phyloP scores from a whole-genome alignment of 2,113 vertebrate genomes.

The Pseudopipra pipra region DNA sequence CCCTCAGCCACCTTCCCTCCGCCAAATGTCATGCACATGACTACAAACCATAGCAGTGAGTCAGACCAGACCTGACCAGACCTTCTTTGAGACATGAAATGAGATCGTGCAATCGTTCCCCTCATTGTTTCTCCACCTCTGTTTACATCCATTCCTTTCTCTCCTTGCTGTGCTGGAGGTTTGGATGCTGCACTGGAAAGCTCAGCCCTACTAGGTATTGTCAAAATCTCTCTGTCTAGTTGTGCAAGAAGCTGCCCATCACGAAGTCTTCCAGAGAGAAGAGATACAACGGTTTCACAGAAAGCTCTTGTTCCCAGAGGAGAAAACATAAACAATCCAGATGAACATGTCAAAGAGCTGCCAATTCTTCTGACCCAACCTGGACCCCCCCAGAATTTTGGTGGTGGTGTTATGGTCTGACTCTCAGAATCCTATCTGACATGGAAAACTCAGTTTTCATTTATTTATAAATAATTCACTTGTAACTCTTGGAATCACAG shows the following conservation, averaged over 20 bases:
- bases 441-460: neutral
- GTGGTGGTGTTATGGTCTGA: neutral
- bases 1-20: neutral
- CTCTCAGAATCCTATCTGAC: neutral
- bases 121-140: neutral
- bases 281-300: neutral
- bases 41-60: neutral
- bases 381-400: neutral
- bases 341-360: neutral
- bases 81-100: neutral
- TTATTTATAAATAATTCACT: neutral
- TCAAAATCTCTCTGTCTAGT: neutral
- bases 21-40: accelerated
- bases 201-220: neutral
- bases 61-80: neutral
- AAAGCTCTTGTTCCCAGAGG: neutral
- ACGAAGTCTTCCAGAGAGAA: neutral
- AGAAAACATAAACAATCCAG: neutral
- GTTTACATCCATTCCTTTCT: neutral
- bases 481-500: neutral
- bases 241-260: neutral
- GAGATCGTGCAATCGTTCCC: accelerated
- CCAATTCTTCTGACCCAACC: neutral
- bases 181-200: neutral
- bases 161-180: neutral